A percentile compares a stretch with the other conserved stretches of the same genome.
These are phyloP conservation scores for Dissostichus mawsoni DNA, from an alignment of 2,113 vertebrate species.

Conservation along the genomic window DNA sequence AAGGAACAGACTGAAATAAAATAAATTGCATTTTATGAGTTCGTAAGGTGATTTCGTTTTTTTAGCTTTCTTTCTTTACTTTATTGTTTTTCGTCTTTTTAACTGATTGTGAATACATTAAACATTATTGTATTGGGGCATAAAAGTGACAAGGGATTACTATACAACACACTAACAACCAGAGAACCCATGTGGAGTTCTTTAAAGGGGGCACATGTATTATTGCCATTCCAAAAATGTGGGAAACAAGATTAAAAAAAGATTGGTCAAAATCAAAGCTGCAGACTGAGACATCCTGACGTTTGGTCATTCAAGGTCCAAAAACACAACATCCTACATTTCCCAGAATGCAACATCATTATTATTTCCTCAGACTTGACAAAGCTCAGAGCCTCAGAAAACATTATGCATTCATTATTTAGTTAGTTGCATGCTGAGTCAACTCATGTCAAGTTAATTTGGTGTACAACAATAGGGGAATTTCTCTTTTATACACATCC, in stretches of 20 bases:
- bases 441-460: neutral
- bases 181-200: no score
- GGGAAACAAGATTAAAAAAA: no score
- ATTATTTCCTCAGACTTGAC: neutral
- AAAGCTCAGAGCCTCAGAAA: neutral
- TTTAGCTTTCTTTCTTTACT: no score
- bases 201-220: neutral
- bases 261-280: neutral
- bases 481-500: no score
- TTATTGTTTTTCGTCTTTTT: neutral
- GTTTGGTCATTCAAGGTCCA: no score
- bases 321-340: constrained; percentile 4
- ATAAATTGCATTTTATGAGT: no score
- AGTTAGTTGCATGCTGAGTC: no score
- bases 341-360: constrained; percentile 26
- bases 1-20: neutral
- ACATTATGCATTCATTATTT: neutral
- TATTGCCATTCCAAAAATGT: neutral
- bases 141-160: neutral
- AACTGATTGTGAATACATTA: neutral
- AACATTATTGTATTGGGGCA: neutral
- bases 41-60: neutral
- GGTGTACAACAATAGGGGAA: neutral
- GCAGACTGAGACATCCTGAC: neutral
- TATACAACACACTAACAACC: neutral